These are phyloP conservation scores for Hyaena hyaena DNA, from an alignment of 2,113 vertebrate species.

Conservation along the genomic window DNA sequence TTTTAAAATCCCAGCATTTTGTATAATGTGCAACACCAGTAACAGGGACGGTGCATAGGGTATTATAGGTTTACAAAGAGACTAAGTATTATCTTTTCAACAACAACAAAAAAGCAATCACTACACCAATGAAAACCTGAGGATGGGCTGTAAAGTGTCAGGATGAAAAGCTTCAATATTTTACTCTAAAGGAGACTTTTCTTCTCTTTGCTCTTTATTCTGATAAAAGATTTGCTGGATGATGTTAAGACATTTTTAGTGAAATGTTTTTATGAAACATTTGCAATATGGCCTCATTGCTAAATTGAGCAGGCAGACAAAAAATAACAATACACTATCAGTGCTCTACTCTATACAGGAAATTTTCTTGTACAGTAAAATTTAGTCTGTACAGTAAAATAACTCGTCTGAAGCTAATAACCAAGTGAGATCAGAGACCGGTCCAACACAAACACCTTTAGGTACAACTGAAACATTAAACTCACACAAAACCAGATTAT, in stretches of 20 bases:
- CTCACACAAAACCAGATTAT: background rate
- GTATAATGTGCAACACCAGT: background rate
- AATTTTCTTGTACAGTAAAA: background rate
- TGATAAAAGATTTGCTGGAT: constrained; percentile 3
- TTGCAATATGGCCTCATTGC: background rate
- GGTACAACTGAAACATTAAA: background rate
- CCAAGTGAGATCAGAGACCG: background rate
- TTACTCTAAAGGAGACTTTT: background rate
- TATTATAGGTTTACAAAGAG: background rate
- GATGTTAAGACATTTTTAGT: constrained; percentile 34
- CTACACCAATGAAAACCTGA: background rate
- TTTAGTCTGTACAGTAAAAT: background rate
- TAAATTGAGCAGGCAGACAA: background rate
- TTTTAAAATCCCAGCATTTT: background rate
- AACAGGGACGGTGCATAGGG: background rate
- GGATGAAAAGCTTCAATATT: constrained; percentile 7
- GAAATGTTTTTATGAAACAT: background rate
- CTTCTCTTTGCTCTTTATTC: constrained; percentile 27
- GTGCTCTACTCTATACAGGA: background rate
- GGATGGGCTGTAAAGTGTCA: background rate
- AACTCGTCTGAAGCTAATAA: background rate
- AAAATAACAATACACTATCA: background rate
- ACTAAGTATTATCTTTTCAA: background rate
- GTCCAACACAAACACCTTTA: background rate
- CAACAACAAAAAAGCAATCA: background rate